phyloP scores from a whole-genome alignment of 2,113 vertebrate genomes.

The Cyanoderma ruficeps region DNA sequence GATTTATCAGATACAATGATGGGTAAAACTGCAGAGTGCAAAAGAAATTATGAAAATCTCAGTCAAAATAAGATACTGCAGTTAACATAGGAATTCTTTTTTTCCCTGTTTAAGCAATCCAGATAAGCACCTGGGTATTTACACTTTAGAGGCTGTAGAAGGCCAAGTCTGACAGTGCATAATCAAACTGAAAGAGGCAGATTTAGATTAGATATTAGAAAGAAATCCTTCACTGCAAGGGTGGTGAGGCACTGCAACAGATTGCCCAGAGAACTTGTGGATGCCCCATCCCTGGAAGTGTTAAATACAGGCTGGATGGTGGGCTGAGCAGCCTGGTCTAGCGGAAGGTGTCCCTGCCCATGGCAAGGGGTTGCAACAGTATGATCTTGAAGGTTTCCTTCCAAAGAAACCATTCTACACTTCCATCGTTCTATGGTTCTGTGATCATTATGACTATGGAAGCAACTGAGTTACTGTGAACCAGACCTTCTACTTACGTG shows the following conservation, averaged over 20 bases:
- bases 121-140: not conserved
- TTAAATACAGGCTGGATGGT: not conserved
- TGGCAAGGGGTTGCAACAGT: not conserved
- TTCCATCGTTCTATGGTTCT: not conserved
- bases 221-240: not conserved
- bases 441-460: not conserved
- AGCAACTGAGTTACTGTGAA: not conserved
- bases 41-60: slow-evolving; percentile 9
- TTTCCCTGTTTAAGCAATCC: not conserved
- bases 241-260: not conserved
- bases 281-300: not conserved
- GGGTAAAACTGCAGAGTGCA: not conserved
- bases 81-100: not conserved
- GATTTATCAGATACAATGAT: not conserved
- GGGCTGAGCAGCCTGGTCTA: not conserved
- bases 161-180: not conserved
- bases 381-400: not conserved
- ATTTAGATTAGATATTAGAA: not conserved
- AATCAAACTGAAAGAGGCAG: not conserved
- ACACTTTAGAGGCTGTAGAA: not conserved
- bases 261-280: not conserved
- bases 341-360: not conserved
- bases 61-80: not conserved
- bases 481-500: not conserved
- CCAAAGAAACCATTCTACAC: not conserved